Evolutionary conservation across 2,797 vertebrate species (phyloP).

Genomic region (Fistularia tabacaria): DNA sequence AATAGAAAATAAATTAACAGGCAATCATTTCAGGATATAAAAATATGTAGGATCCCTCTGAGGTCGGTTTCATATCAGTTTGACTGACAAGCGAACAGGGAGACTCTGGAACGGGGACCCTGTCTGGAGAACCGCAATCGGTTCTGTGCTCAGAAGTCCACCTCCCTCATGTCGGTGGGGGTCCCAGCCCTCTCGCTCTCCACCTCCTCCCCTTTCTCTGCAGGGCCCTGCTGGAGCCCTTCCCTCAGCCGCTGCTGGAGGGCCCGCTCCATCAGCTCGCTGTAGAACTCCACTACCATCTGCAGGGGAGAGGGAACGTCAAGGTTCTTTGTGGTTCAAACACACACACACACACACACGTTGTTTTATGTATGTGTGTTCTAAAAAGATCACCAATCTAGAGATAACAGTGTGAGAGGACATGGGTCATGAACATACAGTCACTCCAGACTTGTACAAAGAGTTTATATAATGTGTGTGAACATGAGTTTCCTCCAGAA

Average conservation of each 20-base stretch:
- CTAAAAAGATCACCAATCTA: no score
- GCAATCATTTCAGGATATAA: slow-evolving; percentile 39
- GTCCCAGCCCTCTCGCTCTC: slow-evolving; percentile 71
- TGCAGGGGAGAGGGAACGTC: slow-evolving; percentile 16
- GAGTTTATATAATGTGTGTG: no score
- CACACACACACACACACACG: background rate
- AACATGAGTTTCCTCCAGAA: no score
- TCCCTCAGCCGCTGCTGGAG: slow-evolving; percentile 70
- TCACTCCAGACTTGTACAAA: no score
- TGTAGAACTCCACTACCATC: slow-evolving; percentile 75
- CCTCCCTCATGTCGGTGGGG: slow-evolving; percentile 76
- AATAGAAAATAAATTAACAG: slow-evolving; percentile 55
- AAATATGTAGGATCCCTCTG: slow-evolving; percentile 37
- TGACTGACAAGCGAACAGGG: slow-evolving; percentile 71
- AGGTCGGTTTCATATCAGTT: slow-evolving; percentile 71
- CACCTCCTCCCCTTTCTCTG: slow-evolving; percentile 62
- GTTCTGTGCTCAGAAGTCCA: slow-evolving; percentile 68
- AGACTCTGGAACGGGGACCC: no score
- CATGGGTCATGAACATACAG: no score
- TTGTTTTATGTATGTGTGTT: no score
- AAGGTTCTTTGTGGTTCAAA: no score
- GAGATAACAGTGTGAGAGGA: no score
- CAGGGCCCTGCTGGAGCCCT: slow-evolving; percentile 41
- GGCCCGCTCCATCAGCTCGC: slow-evolving; percentile 72
- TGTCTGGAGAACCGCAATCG: slow-evolving; percentile 52